Conservation (phyloP, 2,113 vertebrate species). For the Takifugu flavidus region DNA sequence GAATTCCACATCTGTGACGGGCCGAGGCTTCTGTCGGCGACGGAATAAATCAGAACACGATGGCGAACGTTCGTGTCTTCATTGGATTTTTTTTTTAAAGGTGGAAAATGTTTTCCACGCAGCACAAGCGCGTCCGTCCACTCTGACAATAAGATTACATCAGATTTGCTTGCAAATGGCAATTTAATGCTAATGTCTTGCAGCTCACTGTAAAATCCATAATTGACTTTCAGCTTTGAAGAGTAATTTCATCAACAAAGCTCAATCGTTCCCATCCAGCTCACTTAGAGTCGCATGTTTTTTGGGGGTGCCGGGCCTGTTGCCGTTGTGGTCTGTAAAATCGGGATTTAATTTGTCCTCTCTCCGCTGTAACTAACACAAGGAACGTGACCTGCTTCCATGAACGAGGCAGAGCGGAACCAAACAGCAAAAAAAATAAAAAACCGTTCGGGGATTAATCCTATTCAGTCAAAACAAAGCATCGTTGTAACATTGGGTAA, state of each 20-base stretch:
- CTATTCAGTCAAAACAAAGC: slow-evolving; percentile 17
- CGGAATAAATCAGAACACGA: slow-evolving; percentile 40
- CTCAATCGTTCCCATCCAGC: slow-evolving; percentile 35
- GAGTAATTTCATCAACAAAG: slow-evolving; percentile 47
- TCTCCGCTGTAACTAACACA: slow-evolving; percentile 22
- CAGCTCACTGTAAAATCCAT: slow-evolving; percentile 44
- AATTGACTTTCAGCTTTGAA: slow-evolving; percentile 43
- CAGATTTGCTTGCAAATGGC: slow-evolving; percentile 51
- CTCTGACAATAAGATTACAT: slow-evolving; percentile 54
- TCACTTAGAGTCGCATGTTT: slow-evolving; percentile 35
- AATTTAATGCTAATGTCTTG: slow-evolving; percentile 56
- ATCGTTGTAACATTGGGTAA: slow-evolving; percentile 12
- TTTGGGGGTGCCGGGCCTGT: slow-evolving; percentile 38
- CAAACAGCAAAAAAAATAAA: slow-evolving; percentile 15
- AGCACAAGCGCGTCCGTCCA: slow-evolving; percentile 40
- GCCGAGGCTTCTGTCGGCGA: slow-evolving; percentile 3
- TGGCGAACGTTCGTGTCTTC: slow-evolving; percentile 19
- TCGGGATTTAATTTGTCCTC: slow-evolving; percentile 45
- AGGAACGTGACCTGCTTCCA: slow-evolving; percentile 14
- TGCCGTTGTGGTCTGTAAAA: slow-evolving; percentile 31
- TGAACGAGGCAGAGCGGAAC: slow-evolving; percentile 14
- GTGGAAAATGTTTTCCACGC: too few species aligned
- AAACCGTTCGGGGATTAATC: slow-evolving; percentile 16
- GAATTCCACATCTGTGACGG: slow-evolving; percentile 14
- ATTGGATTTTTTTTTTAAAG: slow-evolving; percentile 2